Percentiles rank a stretch among this genome's conserved stretches.
Evolutionary conservation across 2,888 invertebrate genomes (phyloP).

Genomic region (Zaprionus obscuricornis): DNA sequence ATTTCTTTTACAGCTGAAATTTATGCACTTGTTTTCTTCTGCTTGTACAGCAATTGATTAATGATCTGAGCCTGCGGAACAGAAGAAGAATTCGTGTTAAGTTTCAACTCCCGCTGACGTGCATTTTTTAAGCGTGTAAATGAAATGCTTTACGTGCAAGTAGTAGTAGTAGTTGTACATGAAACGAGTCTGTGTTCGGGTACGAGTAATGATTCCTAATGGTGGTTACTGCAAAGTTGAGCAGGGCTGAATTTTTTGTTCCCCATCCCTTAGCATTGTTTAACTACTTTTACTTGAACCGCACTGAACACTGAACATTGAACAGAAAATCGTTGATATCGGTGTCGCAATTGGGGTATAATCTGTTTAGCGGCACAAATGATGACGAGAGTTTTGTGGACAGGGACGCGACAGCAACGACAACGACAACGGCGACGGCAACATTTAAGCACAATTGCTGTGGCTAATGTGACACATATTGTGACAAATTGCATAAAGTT

Average conservation of each 20-base stretch:
- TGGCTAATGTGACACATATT: slow-evolving; percentile 84
- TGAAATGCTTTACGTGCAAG: slow-evolving; percentile 42
- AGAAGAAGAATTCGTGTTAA: slow-evolving; percentile 23
- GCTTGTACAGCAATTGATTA: slow-evolving; percentile 69
- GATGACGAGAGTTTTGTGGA: slow-evolving; percentile 43
- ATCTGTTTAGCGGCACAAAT: slow-evolving; percentile 70
- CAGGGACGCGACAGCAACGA: slow-evolving; percentile 9
- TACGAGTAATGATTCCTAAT: slow-evolving; percentile 15
- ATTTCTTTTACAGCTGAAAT: slow-evolving; percentile 2
- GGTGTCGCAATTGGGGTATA: slow-evolving; percentile 74
- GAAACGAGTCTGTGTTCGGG: not conserved
- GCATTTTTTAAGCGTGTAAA: slow-evolving; percentile 52
- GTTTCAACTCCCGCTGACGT: slow-evolving; percentile 45
- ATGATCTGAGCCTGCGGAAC: slow-evolving; percentile 49
- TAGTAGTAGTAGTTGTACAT: not conserved
- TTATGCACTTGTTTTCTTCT: slow-evolving; percentile 56
- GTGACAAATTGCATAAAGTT: slow-evolving; percentile 83
- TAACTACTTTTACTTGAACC: slow-evolving; percentile 45
- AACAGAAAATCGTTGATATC: slow-evolving; percentile 25
- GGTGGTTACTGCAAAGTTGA: slow-evolving; percentile 40
- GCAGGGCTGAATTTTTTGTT: slow-evolving; percentile 5
- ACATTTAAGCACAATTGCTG: slow-evolving; percentile 80
- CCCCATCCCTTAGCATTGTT: slow-evolving; percentile 44
- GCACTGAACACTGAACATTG: slow-evolving; percentile 2
- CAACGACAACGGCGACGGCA: slow-evolving; percentile 51